Base-by-base conservation (phyloP, 2,113 vertebrate genomes). In the Pollachius pollachius region DNA sequence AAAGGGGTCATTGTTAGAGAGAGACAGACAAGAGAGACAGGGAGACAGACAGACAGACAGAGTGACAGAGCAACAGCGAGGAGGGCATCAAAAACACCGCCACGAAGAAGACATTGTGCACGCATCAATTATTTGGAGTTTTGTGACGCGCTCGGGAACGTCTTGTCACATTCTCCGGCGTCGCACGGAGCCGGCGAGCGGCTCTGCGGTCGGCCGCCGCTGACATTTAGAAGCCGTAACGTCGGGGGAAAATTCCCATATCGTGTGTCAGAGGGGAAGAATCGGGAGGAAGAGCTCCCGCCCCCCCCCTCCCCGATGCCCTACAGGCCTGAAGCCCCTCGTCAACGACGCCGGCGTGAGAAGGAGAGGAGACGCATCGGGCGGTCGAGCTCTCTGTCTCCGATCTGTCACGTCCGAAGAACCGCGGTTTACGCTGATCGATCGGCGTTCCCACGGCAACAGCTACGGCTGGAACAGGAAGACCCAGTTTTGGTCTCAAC, bases 221-320 rank as follows among this genome's bases (percentile, higher is more conserved):
- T 91, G 90, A 91, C 90, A 91, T 91, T 90, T 91, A 87, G 84
- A 90, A 86, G 85, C 85, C 85, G 75, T 80, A 83, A 85, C 82
- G 79, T 83, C 87, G 87, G 86, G 76, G 72, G 2, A 87, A 87
- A 89, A 84, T 84, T 80, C 78, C 81, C 76, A 69, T 80, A 69
- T 84, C 81, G 80, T 82, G 82, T 61, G 59, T 63, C n/a, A 19
- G 23, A 56, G 56, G 60, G 56, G 64, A 80, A 62, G 86, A 85
- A 84, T 81, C 65, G 61, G 61, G 88, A 87, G 75, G 80, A 21
- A 61, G 9, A 58, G 57, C 11, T n/a, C n/a, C n/a, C 8, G 7
- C 58, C n/a, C n/a, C 5, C 57, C 2, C 54, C 13, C 2, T 15
- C 54, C 54, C 15, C 2, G 1, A 56, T 12, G 54, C 76, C 80